phyloP scores from a whole-genome alignment of 2,113 vertebrate species.

The Atherinomorus stipes region DNA sequence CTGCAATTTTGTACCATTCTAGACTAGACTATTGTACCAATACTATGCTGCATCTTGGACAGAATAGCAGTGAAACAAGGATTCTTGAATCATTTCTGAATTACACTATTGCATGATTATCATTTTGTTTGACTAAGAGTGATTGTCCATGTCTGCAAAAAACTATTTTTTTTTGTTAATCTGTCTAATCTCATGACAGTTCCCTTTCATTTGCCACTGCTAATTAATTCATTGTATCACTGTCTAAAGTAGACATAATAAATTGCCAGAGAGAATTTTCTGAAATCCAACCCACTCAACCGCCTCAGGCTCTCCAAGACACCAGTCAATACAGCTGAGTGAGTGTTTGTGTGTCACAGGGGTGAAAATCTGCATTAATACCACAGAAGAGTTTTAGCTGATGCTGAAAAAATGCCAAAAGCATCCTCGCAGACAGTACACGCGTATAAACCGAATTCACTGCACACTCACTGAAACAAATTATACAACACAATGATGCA shows the following conservation, averaged over 20 bases:
- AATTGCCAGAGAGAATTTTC: slow-evolving; percentile 58
- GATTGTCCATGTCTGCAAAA: slow-evolving; percentile 15
- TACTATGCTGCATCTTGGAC: not conserved
- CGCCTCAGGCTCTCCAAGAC: slow-evolving; percentile 66
- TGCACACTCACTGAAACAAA: slow-evolving; percentile 1
- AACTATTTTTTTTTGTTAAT: slow-evolving; percentile 8
- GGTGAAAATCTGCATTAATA: slow-evolving; percentile 78
- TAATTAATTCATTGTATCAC: slow-evolving; percentile 64
- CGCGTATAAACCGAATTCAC: slow-evolving; percentile 14
- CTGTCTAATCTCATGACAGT: slow-evolving; percentile 48
- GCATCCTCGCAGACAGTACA: slow-evolving; percentile 37
- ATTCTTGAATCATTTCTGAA: not conserved
- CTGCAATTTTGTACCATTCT: not conserved
- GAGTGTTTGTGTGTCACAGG: slow-evolving; percentile 65
- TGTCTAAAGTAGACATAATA: slow-evolving; percentile 57
- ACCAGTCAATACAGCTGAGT: slow-evolving; percentile 68
- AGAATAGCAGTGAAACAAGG: not conserved
- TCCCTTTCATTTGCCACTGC: slow-evolving; percentile 51
- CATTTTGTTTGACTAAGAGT: slow-evolving; percentile 17
- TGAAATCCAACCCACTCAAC: slow-evolving; percentile 69
- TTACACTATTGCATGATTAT: not conserved
- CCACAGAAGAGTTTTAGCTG: slow-evolving; percentile 50
- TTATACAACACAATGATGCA: slow-evolving; percentile 21
- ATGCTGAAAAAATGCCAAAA: slow-evolving; percentile 61
- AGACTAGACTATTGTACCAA: not conserved